Conservation (phyloP, 2,888 invertebrate genomes). For the Diaperis boleti region DNA sequence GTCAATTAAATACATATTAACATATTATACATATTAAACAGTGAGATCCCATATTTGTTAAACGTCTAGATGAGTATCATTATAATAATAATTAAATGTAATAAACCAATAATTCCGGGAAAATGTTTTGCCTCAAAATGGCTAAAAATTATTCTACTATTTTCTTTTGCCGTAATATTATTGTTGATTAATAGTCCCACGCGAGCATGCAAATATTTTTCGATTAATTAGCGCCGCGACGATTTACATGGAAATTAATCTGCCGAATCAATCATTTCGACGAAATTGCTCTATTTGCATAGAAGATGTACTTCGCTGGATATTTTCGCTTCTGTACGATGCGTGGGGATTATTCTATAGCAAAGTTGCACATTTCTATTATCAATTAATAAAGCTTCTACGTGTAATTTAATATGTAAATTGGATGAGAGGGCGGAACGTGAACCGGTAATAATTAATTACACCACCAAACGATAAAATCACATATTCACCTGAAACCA, state of each 20-base stretch:
- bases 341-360: conserved; percentile 31
- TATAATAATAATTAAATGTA: no score
- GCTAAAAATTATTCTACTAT: no score
- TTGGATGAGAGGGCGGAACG: conserved; percentile 28
- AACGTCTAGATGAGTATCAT: no score
- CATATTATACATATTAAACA: no score
- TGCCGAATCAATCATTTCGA: conserved; percentile 37
- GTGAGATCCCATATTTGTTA: no score
- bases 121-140: no score
- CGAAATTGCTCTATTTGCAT: conserved; percentile 36
- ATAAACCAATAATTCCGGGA: no score
- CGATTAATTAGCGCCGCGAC: conserved; percentile 30
- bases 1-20: no score
- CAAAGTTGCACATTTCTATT: conserved; percentile 37
- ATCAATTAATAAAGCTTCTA: conserved; percentile 37
- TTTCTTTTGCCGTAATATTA: no score
- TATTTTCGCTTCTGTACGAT: conserved; percentile 6
- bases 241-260: conserved; percentile 37
- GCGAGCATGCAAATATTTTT: conserved; percentile 35
- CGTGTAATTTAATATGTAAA: conserved; percentile 37
- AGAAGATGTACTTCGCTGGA: conserved; percentile 21
- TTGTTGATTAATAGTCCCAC: conserved; percentile 17
- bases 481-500: not conserved
- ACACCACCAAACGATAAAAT: conserved; percentile 6
- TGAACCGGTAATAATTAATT: conserved; percentile 28